These are phyloP conservation scores for Chydorus sphaericus DNA, from an alignment of 2,888 invertebrate species.

Conservation along the genomic window DNA sequence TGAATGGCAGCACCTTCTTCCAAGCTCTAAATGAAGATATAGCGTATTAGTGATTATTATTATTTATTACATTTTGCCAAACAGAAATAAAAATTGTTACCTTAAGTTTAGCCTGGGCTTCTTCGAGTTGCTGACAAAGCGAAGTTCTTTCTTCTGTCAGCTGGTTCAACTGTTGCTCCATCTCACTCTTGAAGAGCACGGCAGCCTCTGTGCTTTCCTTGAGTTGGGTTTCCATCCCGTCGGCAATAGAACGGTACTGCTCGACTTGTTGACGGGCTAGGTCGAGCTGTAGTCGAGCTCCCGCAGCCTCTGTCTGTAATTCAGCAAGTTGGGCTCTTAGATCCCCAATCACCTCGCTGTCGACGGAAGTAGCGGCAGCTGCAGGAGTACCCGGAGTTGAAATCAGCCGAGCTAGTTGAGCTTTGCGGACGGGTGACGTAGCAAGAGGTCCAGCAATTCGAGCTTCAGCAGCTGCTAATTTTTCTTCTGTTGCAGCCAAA, in stretches of 20 bases:
- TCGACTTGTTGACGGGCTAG: conserved; percentile 59
- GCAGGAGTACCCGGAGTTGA: neutral
- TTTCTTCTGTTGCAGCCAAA: neutral
- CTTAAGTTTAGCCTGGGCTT: conserved; percentile 1
- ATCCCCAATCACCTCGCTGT: conserved; percentile 16
- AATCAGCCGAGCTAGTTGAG: neutral
- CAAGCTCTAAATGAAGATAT: no score
- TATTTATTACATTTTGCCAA: no score
- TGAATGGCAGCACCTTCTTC: neutral
- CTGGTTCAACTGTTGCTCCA: neutral
- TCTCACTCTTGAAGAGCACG: neutral
- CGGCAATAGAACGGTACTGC: conserved; percentile 72
- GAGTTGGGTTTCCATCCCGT: conserved; percentile 63
- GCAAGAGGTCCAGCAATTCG: neutral
- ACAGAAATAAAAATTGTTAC: neutral
- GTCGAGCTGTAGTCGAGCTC: conserved; percentile 53
- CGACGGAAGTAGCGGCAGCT: neutral
- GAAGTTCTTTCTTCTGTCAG: neutral
- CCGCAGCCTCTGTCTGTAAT: conserved; percentile 44
- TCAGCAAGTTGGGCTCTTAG: conserved; percentile 22
- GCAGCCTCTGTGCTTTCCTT: conserved; percentile 38
- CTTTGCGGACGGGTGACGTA: neutral
- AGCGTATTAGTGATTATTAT: neutral
- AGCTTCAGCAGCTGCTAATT: neutral
- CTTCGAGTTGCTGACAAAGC: neutral